These are phyloP conservation scores for Pipistrellus kuhlii DNA, from an alignment of 2,797 vertebrate genomes.

Conservation along the genomic window DNA sequence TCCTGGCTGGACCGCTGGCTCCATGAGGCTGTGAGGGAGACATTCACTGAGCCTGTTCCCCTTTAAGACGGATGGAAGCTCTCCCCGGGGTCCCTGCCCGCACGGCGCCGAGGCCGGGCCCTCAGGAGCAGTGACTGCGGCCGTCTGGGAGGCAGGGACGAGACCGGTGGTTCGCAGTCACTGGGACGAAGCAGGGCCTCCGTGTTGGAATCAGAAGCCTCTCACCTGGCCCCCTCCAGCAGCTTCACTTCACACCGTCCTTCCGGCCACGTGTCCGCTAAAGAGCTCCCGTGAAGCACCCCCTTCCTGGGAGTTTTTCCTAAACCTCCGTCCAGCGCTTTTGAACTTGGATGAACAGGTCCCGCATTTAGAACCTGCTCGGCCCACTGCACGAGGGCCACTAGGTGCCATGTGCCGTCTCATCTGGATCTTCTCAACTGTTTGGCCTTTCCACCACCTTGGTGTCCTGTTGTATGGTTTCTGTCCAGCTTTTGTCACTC, in stretches of 20 bases:
- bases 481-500: not conserved
- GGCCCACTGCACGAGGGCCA: fast-evolving
- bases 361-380: fast-evolving
- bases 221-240: fast-evolving
- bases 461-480: not conserved
- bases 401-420: fast-evolving
- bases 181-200: not conserved
- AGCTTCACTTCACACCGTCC: not conserved
- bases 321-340: not conserved
- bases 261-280: fast-evolving
- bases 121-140: not conserved
- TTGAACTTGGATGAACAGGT: not conserved
- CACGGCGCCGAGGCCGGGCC: fast-evolving
- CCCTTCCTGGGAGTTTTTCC: not conserved
- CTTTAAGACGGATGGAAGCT: fast-evolving
- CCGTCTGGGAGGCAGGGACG: not conserved
- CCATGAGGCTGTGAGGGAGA: not conserved
- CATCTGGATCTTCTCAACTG: fast-evolving
- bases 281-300: fast-evolving
- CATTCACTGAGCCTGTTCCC: not conserved
- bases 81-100: not conserved
- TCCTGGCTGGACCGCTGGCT: not conserved
- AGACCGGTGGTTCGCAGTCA: not conserved
- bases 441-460: too few relatives aligned
- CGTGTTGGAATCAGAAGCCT: not conserved